phyloP scores from a whole-genome alignment of 2,888 invertebrate genomes.

The Lucinisca nassula region DNA sequence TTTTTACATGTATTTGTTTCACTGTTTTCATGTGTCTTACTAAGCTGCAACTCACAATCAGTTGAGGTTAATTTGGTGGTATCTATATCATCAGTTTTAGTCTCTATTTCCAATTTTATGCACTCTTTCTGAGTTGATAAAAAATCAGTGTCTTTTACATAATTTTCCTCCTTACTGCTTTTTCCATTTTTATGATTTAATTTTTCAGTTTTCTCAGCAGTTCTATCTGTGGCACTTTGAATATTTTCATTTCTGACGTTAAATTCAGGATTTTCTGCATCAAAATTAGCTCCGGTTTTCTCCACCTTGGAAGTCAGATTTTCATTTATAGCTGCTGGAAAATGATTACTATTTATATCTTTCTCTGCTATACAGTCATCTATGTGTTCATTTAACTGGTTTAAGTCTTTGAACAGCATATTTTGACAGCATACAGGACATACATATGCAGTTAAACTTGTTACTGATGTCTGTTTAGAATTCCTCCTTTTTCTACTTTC shows the following conservation, averaged over 20 bases:
- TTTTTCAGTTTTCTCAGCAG: not conserved
- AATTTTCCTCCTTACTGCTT: too few relatives aligned
- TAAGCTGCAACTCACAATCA: too few relatives aligned
- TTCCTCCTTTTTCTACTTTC: slow-evolving; percentile 18
- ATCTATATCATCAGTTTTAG: too few relatives aligned
- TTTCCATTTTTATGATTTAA: too few relatives aligned
- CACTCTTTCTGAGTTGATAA: too few relatives aligned
- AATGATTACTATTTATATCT: not conserved
- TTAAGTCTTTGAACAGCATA: slow-evolving; percentile 67
- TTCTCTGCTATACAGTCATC: slow-evolving; percentile 75
- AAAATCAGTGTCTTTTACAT: too few relatives aligned
- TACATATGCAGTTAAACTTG: slow-evolving; percentile 30
- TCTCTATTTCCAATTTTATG: too few relatives aligned
- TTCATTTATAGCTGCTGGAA: not conserved
- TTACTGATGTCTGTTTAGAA: slow-evolving; percentile 1
- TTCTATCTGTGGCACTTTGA: slow-evolving; percentile 1
- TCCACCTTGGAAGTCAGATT: too few relatives aligned
- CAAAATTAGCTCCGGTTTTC: not conserved
- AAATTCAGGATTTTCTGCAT: not conserved
- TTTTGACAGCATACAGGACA: slow-evolving; percentile 78
- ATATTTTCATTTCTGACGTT: not conserved
- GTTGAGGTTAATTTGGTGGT: too few relatives aligned
- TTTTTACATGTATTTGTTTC: not conserved
- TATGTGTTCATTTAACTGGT: slow-evolving; percentile 78
- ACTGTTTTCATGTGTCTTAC: not conserved